Evolutionary conservation across 1,140 invertebrate genomes (phyloP), one percentile per base, ranked within the genome.

Genomic region (Megathymus violae): DNA sequence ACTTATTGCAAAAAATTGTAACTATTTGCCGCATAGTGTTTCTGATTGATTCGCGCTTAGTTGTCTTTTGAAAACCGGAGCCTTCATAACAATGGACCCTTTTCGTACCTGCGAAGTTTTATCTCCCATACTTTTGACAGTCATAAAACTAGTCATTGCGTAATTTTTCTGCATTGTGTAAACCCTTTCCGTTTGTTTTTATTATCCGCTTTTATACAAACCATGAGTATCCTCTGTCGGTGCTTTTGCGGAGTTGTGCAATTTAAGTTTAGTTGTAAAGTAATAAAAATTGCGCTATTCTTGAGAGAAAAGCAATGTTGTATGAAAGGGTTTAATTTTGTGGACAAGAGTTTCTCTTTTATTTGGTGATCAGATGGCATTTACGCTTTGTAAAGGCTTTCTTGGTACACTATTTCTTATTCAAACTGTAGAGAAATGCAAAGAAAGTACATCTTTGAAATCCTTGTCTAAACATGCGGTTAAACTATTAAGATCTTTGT

Each of bases 101-200:
- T 78, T 81, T 82, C 76, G 75, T 88, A 89, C 87, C 87, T 89
- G 87, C 79, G 59, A 83, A 85, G 80, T 80, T 64, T 80, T 78
- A 69, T 69, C 63, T 22, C 25, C 10, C 16, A 34, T 59, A 48
- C 66, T 71, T 76, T 77, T 74, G 56, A 77, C 72, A 51, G 52
- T 76, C 76, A 71, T 85, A 88, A 84, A 89, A 82, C 74, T 76
- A 44, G 76, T 61, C 54, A 82, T 88, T 85, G 85, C 85, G 83
- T 88, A 90, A 88, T 88, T 85, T n/a, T 88, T 88, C 85, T 76
- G 85, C 85, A 88, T 89, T 88, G 78, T 88, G 54, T 78, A 82
- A 88, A 91, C 85, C 85, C 86, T 89, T 89, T 88, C 81, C 85
- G 81, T 83, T 85, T 85, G 77, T 84, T 82, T 86, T 88, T 83